Conservation (phyloP, 1,140 invertebrate species). For the Eubasilissa regina region DNA sequence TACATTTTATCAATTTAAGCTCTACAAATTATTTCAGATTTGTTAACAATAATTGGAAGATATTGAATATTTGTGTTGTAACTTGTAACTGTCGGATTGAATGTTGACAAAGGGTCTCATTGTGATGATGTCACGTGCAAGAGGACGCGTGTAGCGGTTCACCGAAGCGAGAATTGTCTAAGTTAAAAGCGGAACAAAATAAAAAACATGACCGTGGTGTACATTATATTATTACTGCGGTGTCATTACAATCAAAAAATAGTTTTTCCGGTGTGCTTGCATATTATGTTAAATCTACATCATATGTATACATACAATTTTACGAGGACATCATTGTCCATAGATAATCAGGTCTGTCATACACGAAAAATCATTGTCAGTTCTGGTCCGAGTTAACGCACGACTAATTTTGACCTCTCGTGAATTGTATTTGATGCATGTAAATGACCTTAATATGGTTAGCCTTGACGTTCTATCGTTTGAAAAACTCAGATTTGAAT, state of each 20-base stretch:
- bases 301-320: not conserved
- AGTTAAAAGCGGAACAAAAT: constrained; percentile 47
- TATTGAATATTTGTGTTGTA: not conserved
- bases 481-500: constrained; percentile 19
- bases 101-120: constrained; percentile 27
- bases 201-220: constrained; percentile 47
- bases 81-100: not conserved
- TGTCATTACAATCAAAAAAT: constrained; percentile 25
- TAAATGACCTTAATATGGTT: constrained; percentile 38
- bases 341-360: constrained; percentile 14
- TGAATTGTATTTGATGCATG: constrained; percentile 20
- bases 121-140: constrained; percentile 15
- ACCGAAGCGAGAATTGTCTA: constrained; percentile 27
- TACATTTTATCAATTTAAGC: too few relatives aligned
- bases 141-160: constrained; percentile 11
- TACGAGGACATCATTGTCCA: constrained; percentile 10
- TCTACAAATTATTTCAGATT: too few relatives aligned
- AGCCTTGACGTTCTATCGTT: constrained; percentile 34
- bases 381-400: constrained; percentile 39
- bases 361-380: constrained; percentile 1
- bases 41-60: not conserved
- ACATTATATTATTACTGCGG: constrained; percentile 13
- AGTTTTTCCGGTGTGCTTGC: constrained; percentile 34
- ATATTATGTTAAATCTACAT: not conserved
- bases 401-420: constrained; percentile 41